Percentiles rank a stretch among this genome's conserved stretches.
Conservation (phyloP, 2,113 vertebrate species). For the Malurus alboscapulatus region DNA sequence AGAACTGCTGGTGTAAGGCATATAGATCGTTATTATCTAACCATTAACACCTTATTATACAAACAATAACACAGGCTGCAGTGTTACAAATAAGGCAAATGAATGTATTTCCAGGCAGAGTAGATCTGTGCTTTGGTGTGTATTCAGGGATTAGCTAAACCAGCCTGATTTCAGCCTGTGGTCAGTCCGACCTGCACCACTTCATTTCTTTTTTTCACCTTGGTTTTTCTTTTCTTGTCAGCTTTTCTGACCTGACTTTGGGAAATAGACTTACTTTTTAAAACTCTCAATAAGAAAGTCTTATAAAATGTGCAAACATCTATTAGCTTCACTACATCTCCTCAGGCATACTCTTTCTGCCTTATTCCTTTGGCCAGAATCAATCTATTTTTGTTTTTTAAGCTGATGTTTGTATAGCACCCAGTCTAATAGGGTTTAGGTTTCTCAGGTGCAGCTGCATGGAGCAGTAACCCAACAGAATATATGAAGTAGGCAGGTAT, state of each 20-base stretch:
- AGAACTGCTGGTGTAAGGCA: background rate
- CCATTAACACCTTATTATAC: background rate
- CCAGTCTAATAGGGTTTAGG: background rate
- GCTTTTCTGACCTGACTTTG: background rate
- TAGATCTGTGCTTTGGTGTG: background rate
- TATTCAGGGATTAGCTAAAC: background rate
- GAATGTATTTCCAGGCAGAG: background rate
- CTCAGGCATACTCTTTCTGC: background rate
- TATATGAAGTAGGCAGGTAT: background rate
- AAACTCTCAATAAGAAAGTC: background rate
- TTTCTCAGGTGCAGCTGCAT: background rate
- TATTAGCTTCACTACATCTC: background rate
- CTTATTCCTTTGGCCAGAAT: background rate
- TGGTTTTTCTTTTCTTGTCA: background rate
- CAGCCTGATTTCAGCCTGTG: background rate
- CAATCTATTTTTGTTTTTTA: background rate
- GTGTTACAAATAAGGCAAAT: background rate
- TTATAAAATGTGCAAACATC: background rate
- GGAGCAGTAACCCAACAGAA: background rate
- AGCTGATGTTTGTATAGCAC: background rate
- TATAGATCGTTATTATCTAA: background rate
- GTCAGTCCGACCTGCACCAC: fast-evolving
- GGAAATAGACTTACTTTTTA: background rate
- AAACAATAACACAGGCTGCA: background rate
- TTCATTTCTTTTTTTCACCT: background rate